Base-by-base conservation (phyloP, 2,113 vertebrate species). In the Fregata magnificens region DNA sequence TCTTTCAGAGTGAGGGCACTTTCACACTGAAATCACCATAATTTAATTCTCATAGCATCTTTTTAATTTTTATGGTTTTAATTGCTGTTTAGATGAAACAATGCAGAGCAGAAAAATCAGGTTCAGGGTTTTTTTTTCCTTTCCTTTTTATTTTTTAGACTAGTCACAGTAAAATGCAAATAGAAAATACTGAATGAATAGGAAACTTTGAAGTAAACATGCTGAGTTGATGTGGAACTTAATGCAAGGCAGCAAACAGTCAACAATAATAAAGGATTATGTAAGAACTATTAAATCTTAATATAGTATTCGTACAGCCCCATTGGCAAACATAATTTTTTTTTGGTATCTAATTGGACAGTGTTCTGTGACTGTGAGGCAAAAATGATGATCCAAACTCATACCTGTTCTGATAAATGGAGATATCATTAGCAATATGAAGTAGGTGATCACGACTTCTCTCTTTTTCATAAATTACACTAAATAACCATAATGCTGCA, bases 401-500 rank as follows among this genome's bases (percentile, higher is more conserved):
- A 86, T 96, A 97, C 97, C 98, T 98, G 97, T 97, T 97, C 98
- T 92, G 96, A 98, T 97, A 98, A 98, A 98, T 98, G 97, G 98
- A 98, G 98, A 98, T 98, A 98, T 98, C 98, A 98, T 99, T 98
- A 98, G 96, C 93, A 93, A 98, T 86, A 98, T 98, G 98, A 98
- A 98, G 98, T 98, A 98, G 98, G 97, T 98, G 98, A 98, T 98
- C 98, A 98, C 95, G 97, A 97, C 96, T 98, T 97, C 97, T 95
- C 97, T 93, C 95, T 98, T 98, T 98, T 98, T 98, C 98, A 98
- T 98, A 99, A 99, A 99, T 99, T 99, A 99, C 98, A 99, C 98
- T 99, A 99, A 99, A 99, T 99, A 99, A 99, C 99, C 98, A 99
- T 99, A 99, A 99, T 99, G 99, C 99, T 98, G 98, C 99, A 99